Percentiles rank a stretch among this genome's conserved stretches.
phyloP scores from a whole-genome alignment of 2,113 vertebrate genomes.

The Cryptotis parvus region DNA sequence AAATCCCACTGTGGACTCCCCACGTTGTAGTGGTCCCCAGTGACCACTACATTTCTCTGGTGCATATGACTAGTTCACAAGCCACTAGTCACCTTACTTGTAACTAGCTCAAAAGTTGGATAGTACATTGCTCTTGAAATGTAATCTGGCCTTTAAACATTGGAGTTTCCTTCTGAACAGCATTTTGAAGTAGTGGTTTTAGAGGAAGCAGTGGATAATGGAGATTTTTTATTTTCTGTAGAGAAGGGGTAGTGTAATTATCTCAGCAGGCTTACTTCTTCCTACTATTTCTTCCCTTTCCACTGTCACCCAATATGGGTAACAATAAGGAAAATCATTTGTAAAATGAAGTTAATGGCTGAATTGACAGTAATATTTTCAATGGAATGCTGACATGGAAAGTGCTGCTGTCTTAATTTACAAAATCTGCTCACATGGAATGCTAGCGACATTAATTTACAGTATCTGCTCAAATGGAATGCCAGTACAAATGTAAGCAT shows the following conservation, averaged over 20 bases:
- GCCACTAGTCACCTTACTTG: conserved; percentile 26
- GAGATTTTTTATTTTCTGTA: conserved; percentile 49
- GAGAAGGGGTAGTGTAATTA: conserved; percentile 55
- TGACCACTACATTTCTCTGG: background rate
- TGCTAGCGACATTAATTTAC: background rate
- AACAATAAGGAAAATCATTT: conserved; percentile 57
- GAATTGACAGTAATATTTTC: conserved; percentile 48
- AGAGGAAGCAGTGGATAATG: conserved; percentile 61
- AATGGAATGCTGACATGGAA: background rate
- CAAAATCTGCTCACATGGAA: background rate
- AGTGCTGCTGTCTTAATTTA: background rate
- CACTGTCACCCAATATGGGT: conserved; percentile 37
- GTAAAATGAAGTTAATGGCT: conserved; percentile 55
- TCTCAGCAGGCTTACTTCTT: conserved; percentile 35
- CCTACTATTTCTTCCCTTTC: conserved; percentile 38
- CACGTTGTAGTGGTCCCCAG: background rate
- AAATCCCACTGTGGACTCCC: background rate
- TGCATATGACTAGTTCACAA: background rate
- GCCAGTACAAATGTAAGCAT: background rate
- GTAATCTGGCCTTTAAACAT: conserved; percentile 48
- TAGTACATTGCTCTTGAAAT: conserved; percentile 62
- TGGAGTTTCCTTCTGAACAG: conserved; percentile 45
- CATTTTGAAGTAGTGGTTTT: conserved; percentile 49
- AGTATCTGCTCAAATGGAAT: background rate
- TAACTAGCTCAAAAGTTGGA: conserved; percentile 50